These are phyloP conservation scores for Cancer borealis DNA, from an alignment of 2,888 invertebrate species.

Conservation along the genomic window DNA sequence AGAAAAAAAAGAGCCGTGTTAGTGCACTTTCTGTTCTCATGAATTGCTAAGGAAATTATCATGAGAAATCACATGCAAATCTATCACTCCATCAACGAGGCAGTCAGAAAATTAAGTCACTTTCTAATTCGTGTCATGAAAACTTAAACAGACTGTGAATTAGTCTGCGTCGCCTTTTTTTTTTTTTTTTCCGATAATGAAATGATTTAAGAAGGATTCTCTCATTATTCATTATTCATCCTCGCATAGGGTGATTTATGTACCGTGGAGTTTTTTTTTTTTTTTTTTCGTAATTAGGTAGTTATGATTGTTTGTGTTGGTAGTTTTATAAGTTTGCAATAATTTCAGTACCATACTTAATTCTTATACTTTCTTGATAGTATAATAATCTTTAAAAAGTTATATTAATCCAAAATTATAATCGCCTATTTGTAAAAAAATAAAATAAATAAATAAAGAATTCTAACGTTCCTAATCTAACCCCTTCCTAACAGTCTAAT, in stretches of 20 bases:
- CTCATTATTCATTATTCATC: neutral
- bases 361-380: too few species aligned
- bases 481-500: too few species aligned
- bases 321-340: too few species aligned
- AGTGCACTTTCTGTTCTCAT: neutral
- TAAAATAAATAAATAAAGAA: too few species aligned
- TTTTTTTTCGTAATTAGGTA: too few species aligned
- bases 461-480: too few species aligned
- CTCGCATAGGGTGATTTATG: neutral
- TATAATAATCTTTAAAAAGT: too few species aligned
- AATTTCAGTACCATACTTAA: too few species aligned
- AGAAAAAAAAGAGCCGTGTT: neutral
- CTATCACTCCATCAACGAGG: neutral
- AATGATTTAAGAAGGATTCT: neutral
- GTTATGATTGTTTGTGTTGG: too few species aligned
- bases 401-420: too few species aligned
- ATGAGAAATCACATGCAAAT: slow-evolving; percentile 3
- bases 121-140: neutral
- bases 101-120: slow-evolving; percentile 12
- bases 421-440: too few species aligned
- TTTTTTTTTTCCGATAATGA: neutral
- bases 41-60: neutral
- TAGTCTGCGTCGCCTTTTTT: neutral
- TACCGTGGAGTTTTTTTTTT: neutral
- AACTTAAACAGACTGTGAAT: neutral